Conservation (phyloP, 1,140 invertebrate species). For the Penaeus japonicus region DNA sequence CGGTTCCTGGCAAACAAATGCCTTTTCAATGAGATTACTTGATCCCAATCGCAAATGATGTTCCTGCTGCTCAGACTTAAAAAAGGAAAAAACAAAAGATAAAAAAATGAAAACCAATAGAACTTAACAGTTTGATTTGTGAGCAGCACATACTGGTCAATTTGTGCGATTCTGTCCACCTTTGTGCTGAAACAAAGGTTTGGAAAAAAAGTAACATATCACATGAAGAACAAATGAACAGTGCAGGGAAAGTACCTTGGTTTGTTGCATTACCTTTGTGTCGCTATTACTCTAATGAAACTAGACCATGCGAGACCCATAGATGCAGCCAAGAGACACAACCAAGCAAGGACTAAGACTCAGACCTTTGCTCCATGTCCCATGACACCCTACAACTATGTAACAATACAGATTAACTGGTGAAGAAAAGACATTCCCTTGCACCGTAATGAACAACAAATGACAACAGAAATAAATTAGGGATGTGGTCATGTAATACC, state of each 20-base stretch:
- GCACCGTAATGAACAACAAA: conserved; percentile 54
- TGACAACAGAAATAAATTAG: conserved; percentile 56
- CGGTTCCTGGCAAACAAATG: conserved; percentile 48
- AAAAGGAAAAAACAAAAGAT: background rate
- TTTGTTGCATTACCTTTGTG: conserved; percentile 46
- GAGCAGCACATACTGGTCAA: conserved; percentile 41
- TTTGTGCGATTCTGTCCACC: conserved; percentile 53
- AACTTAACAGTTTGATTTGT: conserved; percentile 22
- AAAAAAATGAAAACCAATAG: conserved; percentile 20
- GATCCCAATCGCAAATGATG: too few species aligned
- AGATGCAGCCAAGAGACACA: conserved; percentile 50
- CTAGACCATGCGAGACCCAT: conserved; percentile 52
- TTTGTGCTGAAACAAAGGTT: conserved; percentile 47
- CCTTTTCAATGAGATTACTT: background rate
- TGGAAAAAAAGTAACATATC: conserved; percentile 45
- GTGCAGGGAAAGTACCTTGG: conserved; percentile 53
- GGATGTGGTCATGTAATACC: conserved; percentile 48
- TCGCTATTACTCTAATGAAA: conserved; percentile 52
- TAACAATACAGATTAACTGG: conserved; percentile 53
- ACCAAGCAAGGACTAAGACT: conserved; percentile 4
- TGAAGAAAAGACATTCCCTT: conserved; percentile 55
- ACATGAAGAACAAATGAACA: conserved; percentile 53
- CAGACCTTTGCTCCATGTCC: conserved; percentile 23
- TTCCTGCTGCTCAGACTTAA: conserved; percentile 21
- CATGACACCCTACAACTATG: conserved; percentile 45